These are phyloP conservation scores for Tiliacea aurago DNA, from an alignment of 2,888 invertebrate species.

Conservation along the genomic window DNA sequence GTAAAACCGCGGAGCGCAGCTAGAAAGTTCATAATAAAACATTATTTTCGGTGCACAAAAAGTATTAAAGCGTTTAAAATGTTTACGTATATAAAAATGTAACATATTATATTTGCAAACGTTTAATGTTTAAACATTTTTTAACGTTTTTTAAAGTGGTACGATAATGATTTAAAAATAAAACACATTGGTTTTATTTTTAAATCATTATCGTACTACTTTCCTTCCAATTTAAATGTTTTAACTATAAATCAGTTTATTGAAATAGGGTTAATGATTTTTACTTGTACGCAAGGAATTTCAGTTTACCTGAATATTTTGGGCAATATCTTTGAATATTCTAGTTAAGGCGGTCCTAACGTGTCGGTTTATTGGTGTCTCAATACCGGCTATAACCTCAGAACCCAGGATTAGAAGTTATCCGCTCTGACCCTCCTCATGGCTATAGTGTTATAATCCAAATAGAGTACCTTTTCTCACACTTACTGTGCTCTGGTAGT, in stretches of 20 bases:
- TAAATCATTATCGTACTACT: not conserved
- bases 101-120: too few relatives aligned
- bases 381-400: conserved; percentile 82
- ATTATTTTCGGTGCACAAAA: conserved; percentile 1
- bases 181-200: conserved; percentile 36
- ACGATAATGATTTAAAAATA: too few relatives aligned
- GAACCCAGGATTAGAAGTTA: conserved; percentile 79
- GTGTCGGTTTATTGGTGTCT: conserved; percentile 80
- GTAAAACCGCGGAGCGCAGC: too few relatives aligned
- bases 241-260: conserved; percentile 1
- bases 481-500: conserved; percentile 73
- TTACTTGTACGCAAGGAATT: not conserved
- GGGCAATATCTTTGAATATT: conserved; percentile 64
- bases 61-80: conserved; percentile 18
- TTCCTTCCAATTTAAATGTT: conserved; percentile 14
- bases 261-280: conserved; percentile 10
- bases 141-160: too few relatives aligned
- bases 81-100: not conserved
- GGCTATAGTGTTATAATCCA: conserved; percentile 80
- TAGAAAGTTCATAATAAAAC: not conserved
- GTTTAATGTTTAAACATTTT: too few relatives aligned
- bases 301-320: conserved; percentile 46
- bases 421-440: conserved; percentile 77
- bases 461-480: conserved; percentile 75
- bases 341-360: conserved; percentile 77